Conservation (phyloP, 2,888 invertebrate genomes). For the Crematogaster levior region DNA sequence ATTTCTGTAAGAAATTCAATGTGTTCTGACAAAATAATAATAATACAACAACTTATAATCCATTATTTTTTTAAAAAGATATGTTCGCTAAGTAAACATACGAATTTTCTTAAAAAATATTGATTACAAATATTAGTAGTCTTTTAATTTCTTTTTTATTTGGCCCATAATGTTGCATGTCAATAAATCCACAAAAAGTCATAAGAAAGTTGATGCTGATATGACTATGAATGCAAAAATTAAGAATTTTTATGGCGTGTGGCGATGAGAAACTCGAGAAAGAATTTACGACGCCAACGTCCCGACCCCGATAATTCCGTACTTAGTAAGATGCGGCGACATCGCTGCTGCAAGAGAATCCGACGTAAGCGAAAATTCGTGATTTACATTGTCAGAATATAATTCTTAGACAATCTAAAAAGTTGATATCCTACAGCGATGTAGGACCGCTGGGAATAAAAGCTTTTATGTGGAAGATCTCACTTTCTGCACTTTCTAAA, state of each 20-base stretch:
- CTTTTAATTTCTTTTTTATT: not conserved
- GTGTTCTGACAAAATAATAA: not conserved
- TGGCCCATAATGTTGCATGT: not conserved
- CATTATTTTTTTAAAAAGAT: not conserved
- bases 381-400: slow-evolving; percentile 27
- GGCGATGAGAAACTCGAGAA: slow-evolving; percentile 30
- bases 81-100: not conserved
- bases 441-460: not conserved
- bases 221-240: slow-evolving; percentile 30
- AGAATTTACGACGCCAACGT: slow-evolving; percentile 21
- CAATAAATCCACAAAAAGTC: slow-evolving; percentile 22
- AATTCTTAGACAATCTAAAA: slow-evolving; percentile 24
- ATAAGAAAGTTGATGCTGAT: not conserved
- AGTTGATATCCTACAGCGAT: slow-evolving; percentile 12
- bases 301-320: slow-evolving; percentile 22
- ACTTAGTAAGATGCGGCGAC: slow-evolving; percentile 27
- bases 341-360: not conserved
- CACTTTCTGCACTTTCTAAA: not conserved
- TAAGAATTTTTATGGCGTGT: not conserved
- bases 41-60: not conserved
- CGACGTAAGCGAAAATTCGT: slow-evolving; percentile 38
- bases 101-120: not conserved
- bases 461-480: slow-evolving; percentile 5
- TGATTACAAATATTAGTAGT: not conserved
- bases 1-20: not conserved